Percentiles rank a stretch among this genome's conserved stretches.
Evolutionary conservation across 2,888 invertebrate genomes (phyloP).

Genomic region (Rugalucina vietnamica): DNA sequence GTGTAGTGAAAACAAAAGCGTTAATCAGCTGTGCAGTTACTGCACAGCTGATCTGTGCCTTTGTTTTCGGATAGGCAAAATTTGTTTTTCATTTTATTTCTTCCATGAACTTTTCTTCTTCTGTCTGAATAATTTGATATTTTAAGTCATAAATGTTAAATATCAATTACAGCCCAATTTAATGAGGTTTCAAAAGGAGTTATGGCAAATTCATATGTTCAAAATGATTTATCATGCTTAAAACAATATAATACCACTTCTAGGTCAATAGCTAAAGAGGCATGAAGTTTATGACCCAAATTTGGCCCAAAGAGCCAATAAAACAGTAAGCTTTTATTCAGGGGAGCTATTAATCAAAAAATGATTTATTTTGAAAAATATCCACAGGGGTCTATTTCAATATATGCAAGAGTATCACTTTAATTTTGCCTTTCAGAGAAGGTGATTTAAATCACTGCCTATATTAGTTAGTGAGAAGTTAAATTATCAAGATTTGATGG

Average conservation of each 20-base stretch:
- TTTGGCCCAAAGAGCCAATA: not conserved
- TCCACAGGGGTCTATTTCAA: slow-evolving; percentile 10
- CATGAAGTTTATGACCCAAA: not conserved
- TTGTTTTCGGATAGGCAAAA: not conserved
- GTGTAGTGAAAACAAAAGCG: no score
- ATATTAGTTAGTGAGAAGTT: slow-evolving; percentile 10
- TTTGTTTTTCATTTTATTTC: not conserved
- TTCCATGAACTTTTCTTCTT: not conserved
- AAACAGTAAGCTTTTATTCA: not conserved
- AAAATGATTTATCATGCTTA: not conserved
- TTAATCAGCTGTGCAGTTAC: no score
- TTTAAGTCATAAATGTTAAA: not conserved
- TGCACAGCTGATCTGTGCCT: not conserved
- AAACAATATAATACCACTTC: not conserved
- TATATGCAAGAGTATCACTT: slow-evolving; percentile 2
- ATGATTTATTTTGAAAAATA: slow-evolving; percentile 2
- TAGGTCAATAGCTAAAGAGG: not conserved
- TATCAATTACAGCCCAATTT: not conserved
- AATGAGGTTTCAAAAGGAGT: not conserved
- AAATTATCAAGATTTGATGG: slow-evolving; percentile 7
- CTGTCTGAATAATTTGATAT: not conserved
- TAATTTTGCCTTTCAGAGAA: not conserved
- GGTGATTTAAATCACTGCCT: slow-evolving; percentile 8
- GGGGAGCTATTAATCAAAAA: not conserved
- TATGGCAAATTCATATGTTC: not conserved